These are phyloP conservation scores for Gandaritis pyraliata DNA, from an alignment of 2,888 invertebrate species.

Conservation along the genomic window DNA sequence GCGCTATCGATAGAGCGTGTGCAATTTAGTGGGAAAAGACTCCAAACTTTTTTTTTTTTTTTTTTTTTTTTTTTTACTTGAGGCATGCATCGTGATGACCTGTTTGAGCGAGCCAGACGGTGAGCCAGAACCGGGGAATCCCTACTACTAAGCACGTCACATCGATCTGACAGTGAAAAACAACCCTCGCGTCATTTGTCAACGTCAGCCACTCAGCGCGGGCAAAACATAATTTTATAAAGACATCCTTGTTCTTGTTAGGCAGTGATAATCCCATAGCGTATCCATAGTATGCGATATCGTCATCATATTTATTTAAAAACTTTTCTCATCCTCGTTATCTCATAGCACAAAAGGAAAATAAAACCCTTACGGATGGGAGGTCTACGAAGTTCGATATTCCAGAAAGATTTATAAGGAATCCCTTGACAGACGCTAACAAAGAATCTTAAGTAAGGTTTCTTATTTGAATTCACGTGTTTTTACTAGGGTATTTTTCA, in stretches of 20 bases:
- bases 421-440: conserved; percentile 12
- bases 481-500: not conserved
- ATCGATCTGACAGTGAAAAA: conserved; percentile 82
- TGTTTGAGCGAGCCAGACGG: no score
- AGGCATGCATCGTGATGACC: no score
- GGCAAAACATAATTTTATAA: conserved; percentile 81
- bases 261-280: conserved; percentile 57
- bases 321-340: conserved; percentile 37
- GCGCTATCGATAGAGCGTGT: no score
- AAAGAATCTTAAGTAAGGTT: conserved; percentile 10
- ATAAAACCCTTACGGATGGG: conserved; percentile 18
- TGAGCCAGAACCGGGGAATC: conserved; percentile 60
- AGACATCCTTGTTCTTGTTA: conserved; percentile 77
- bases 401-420: conserved; percentile 14
- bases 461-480: conserved; percentile 3
- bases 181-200: conserved; percentile 79
- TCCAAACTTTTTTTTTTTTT: no score
- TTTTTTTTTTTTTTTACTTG: no score
- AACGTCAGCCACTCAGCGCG: conserved; percentile 77
- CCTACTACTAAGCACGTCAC: conserved; percentile 65
- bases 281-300: conserved; percentile 35
- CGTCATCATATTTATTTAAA: conserved; percentile 58
- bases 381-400: conserved; percentile 4
- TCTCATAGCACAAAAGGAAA: conserved; percentile 19
- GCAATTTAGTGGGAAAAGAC: no score